Evolutionary conservation across 2,888 invertebrate species (phyloP).

Genomic region (Campopleginae sp.): DNA sequence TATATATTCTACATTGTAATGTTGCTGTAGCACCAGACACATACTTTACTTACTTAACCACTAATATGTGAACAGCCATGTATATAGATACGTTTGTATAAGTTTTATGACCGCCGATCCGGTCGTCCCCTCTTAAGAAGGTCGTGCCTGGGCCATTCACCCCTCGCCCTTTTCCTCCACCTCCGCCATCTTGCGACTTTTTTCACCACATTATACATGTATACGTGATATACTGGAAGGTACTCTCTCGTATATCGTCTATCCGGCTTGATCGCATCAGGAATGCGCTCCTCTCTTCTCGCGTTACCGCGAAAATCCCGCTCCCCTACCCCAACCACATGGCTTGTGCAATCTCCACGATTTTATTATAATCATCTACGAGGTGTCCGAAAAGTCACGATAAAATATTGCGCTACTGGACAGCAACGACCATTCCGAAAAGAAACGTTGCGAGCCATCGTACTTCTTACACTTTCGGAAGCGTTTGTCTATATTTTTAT

Average conservation of each 20-base stretch:
- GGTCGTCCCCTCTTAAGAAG: constrained; percentile 73
- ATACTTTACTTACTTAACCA: constrained; percentile 11
- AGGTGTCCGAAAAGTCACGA: neutral
- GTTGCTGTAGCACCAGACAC: constrained; percentile 39
- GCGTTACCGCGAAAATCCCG: constrained; percentile 60
- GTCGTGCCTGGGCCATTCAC: constrained; percentile 78
- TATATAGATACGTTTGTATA: constrained; percentile 7
- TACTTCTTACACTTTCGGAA: neutral
- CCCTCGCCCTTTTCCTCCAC: constrained; percentile 77
- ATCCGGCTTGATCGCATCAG: constrained; percentile 62
- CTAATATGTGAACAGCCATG: constrained; percentile 8
- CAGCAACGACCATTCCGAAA: neutral
- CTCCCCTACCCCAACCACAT: neutral
- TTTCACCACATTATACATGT: constrained; percentile 2
- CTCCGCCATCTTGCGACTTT: constrained; percentile 53
- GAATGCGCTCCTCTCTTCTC: constrained; percentile 66
- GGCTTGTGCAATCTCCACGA: constrained; percentile 38
- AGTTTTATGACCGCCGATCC: constrained; percentile 51
- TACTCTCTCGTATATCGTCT: constrained; percentile 56
- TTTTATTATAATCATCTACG: constrained; percentile 63
- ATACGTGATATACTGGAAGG: constrained; percentile 20
- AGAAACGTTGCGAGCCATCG: neutral
- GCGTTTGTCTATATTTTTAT: neutral
- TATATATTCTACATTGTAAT: constrained; percentile 12
- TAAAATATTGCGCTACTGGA: neutral